Base-by-base conservation (phyloP, 1,140 invertebrate genomes). In the Arion vulgaris region DNA sequence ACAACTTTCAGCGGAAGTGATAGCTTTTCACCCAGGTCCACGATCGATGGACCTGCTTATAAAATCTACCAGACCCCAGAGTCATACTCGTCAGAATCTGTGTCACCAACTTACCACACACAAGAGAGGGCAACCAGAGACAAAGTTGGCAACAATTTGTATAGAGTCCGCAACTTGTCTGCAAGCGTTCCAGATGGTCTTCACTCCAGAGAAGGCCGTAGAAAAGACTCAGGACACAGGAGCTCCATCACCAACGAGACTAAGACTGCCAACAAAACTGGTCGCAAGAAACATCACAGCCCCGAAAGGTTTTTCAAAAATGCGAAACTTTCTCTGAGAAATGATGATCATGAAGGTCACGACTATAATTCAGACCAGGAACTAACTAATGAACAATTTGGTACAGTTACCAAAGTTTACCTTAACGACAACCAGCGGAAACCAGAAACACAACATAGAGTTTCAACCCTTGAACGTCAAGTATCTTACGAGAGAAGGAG, bases 241-340 rank as follows among this genome's bases (percentile, higher is more conserved):
- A 66, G n/a, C 7, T 15, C 76, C 19, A 53, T 23, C 32, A 11
- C 28, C 32, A 38, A 15, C 28, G 53, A 79, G 32, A 79, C 28
- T 0, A 41, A 69, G n/a, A 79, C 5, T 1, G 4, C 66, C 7
- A 71, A 71, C 68, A 80, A 66, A 39, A 45, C 39, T 28, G 34
- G 66, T 41, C 13, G 62, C 28, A 45, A 80, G 71, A 13, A 71
- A 23, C 80, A 51, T 71, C 80, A 81, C 71, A 81, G 80, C 45
- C 80, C 80, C 7, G 69, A 81, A 7, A 62, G 80, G 19, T 74
- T 81, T 69, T 81, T 81, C 80, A 73, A 74, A 62, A 81, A 81
- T 45, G 1, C 80, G 0, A 73, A 19, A 38, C 71, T 81, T 36
- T 81, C 80, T 36, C 32, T 81, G 4, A 51, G 51, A 28, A 81